These are phyloP conservation scores for Loxodonta africana DNA, from an alignment of 2,113 vertebrate genomes.

Conservation along the genomic window DNA sequence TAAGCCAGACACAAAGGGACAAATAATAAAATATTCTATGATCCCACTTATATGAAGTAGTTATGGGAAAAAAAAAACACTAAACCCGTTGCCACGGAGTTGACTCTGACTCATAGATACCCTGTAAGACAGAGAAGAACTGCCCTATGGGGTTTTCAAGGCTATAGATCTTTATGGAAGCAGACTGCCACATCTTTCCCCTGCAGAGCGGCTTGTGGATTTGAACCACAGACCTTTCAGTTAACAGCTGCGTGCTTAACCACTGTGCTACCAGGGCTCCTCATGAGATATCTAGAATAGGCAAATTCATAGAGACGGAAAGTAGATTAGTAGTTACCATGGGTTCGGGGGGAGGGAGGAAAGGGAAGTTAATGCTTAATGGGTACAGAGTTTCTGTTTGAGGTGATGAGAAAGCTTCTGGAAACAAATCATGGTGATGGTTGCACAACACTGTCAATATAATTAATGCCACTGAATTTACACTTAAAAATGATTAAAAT, in stretches of 20 bases:
- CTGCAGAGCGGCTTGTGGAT: neutral
- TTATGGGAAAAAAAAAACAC: neutral
- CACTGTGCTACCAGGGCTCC: neutral
- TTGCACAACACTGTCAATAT: neutral
- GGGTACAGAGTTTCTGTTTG: neutral
- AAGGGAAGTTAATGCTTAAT: neutral
- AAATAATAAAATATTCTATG: neutral
- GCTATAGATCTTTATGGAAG: neutral
- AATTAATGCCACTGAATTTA: neutral
- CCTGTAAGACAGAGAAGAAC: neutral
- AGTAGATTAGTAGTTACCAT: neutral
- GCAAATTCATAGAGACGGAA: neutral
- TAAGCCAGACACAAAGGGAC: too few species aligned
- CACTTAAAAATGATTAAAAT: neutral
- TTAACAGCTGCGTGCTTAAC: neutral
- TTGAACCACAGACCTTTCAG: neutral
- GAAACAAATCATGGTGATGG: neutral
- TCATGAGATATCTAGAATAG: neutral
- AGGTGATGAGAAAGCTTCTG: neutral
- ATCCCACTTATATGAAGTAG: neutral
- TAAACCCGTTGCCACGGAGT: neutral
- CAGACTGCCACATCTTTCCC: too few species aligned
- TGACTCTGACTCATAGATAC: neutral
- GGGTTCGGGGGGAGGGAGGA: neutral
- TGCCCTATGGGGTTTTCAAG: neutral